These are phyloP conservation scores for Cryptus armator DNA, from an alignment of 2,888 invertebrate genomes.

Conservation along the genomic window DNA sequence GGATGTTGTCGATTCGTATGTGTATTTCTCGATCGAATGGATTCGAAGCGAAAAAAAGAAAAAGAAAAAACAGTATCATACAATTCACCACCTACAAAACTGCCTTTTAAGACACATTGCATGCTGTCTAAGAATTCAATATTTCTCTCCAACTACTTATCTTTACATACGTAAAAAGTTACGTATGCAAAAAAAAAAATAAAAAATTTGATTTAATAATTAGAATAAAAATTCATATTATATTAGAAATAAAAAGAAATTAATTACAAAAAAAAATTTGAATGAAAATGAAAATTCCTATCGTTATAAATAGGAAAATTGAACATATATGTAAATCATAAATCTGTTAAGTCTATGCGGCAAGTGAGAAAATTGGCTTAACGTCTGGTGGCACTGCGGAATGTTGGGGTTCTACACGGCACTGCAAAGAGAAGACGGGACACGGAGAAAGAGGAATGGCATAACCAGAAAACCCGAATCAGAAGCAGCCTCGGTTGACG, in stretches of 20 bases:
- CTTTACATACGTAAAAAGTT: not conserved
- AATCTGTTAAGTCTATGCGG: not conserved
- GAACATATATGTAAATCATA: not conserved
- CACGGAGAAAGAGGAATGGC: slow-evolving; percentile 49
- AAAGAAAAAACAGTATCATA: not conserved
- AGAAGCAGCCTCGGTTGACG: slow-evolving; percentile 70
- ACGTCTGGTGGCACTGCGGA: slow-evolving; percentile 67
- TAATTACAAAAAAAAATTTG: not conserved
- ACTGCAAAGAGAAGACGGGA: slow-evolving; percentile 20
- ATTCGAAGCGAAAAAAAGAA: not conserved
- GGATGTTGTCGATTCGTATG: slow-evolving; percentile 9
- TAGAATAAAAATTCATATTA: too few species aligned
- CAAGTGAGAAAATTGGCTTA: slow-evolving; percentile 63
- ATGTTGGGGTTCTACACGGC: not conserved
- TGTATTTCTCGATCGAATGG: not conserved
- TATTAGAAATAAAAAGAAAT: not conserved
- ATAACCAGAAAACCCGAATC: slow-evolving; percentile 19
- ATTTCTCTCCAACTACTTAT: not conserved
- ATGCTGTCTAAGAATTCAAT: not conserved
- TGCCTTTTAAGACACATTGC: not conserved
- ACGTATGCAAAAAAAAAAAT: too few species aligned
- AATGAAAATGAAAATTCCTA: not conserved
- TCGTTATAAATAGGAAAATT: not conserved
- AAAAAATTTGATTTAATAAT: too few species aligned
- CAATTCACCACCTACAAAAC: not conserved